phyloP scores from a whole-genome alignment of 2,113 vertebrate genomes.

The Sinocyclocheilus anshuiensis region DNA sequence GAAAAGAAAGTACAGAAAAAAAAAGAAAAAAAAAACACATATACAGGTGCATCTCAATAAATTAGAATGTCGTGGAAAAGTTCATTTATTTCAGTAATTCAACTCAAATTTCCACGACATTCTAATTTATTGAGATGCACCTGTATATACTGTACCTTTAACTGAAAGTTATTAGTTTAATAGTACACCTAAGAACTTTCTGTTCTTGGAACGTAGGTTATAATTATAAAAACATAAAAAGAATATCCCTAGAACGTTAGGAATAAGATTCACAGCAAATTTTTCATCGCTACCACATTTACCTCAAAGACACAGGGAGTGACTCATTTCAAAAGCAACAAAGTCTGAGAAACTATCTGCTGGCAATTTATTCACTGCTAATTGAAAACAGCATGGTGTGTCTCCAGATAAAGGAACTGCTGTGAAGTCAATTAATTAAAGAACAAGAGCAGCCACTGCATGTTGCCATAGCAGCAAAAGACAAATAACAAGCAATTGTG shows the following conservation, averaged over 20 bases:
- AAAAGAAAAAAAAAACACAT: neutral
- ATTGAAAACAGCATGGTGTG: constrained; percentile 40
- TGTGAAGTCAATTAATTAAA: constrained; percentile 39
- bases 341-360: constrained; percentile 12
- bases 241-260: neutral
- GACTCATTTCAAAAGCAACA: neutral
- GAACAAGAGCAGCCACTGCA: neutral
- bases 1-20: neutral
- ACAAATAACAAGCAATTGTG: neutral
- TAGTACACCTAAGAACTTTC: neutral
- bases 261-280: neutral
- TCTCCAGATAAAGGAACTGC: constrained; percentile 10
- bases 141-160: neutral
- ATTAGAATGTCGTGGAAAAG: too few relatives aligned
- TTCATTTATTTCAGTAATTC: too few relatives aligned
- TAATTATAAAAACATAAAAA: neutral
- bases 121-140: too few relatives aligned
- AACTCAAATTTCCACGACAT: too few relatives aligned
- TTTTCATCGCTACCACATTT: neutral
- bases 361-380: constrained; percentile 25
- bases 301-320: neutral
- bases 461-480: constrained; percentile 58
- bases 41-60: too few relatives aligned
- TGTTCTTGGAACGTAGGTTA: neutral
- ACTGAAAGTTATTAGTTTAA: neutral